Conservation (phyloP, 2,113 vertebrate genomes). For the Crotalus horridus region DNA sequence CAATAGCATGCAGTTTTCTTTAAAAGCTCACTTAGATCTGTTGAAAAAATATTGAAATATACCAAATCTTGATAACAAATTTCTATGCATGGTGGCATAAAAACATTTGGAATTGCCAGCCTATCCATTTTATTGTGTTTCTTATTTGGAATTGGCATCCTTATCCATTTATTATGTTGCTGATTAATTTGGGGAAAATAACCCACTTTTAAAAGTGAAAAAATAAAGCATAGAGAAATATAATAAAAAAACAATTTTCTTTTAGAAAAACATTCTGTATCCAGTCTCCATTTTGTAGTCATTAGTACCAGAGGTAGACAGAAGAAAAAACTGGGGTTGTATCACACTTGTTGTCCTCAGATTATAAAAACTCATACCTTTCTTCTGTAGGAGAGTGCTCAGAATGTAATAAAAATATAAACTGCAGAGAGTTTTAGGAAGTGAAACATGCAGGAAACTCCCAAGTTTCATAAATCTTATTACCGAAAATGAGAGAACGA, state of each 20-base stretch:
- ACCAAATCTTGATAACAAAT: no score
- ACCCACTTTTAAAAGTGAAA: neutral
- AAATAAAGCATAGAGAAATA: neutral
- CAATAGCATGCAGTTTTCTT: neutral
- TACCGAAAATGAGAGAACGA: neutral
- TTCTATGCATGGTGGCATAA: neutral
- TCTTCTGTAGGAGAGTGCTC: neutral
- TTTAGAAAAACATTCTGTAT: neutral
- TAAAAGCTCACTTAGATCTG: neutral
- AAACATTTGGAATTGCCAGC: neutral
- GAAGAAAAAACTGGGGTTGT: neutral
- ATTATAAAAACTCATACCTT: neutral
- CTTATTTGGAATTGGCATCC: neutral
- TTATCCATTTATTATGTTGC: neutral
- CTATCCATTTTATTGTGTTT: neutral
- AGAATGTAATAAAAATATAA: neutral
- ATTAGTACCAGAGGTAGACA: neutral
- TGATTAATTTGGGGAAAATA: neutral
- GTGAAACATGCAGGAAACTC: neutral
- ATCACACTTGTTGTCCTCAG: neutral
- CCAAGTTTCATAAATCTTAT: neutral
- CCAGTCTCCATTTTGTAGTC: neutral
- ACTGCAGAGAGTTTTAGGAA: neutral
- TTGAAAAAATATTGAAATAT: neutral
- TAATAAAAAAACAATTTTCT: neutral